Evolutionary conservation across 2,888 invertebrate genomes (phyloP), one percentile per base, ranked within the genome.

Genomic region (Stenotaenia linearis): DNA sequence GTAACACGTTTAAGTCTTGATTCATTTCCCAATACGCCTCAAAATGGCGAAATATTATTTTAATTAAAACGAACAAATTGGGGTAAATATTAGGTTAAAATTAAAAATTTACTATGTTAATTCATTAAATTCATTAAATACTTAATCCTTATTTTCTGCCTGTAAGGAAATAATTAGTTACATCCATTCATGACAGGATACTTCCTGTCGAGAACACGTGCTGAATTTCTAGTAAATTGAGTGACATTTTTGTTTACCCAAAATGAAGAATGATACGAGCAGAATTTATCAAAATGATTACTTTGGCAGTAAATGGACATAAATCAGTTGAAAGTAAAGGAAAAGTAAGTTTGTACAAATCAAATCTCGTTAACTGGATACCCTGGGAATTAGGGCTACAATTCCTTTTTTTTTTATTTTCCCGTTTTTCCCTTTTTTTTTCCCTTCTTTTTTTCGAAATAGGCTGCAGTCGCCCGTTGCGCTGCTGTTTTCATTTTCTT

Each of bases 91-190:
- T 12, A n/a, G 10, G 10, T 12, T n/a, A n/a, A n/a, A 45, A 45
- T 45, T 15, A 61, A 61, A 23, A 15, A 9, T 61, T 61, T 23
- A 61, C 10, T 61, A n/a, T n/a, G n/a, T n/a, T n/a, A 21, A 61
- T 25, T 61, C 61, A 25, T 61, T 61, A 61, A 61, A 61, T 23
- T n/a, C n/a, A n/a, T n/a, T n/a, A n/a, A n/a, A n/a, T n/a, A n/a
- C n/a, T n/a, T 21, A 25, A 25, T 25, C n/a, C n/a, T 61, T 45
- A 61, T 61, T 61, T 69, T 69, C 69, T 69, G n/a, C 25, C 25
- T 69, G 69, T 28, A 69, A 28, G 69, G 69, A 69, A 69, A 69
- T 28, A 69, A 69, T 61, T 61, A 61, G 61, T 61, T 61, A 25
- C 45, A 15, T 45, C 45, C 45, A 45, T 50, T 28, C 69, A 69